Conservation (phyloP, 1,140 invertebrate species). For the Tetranychus cinnabarinus region DNA sequence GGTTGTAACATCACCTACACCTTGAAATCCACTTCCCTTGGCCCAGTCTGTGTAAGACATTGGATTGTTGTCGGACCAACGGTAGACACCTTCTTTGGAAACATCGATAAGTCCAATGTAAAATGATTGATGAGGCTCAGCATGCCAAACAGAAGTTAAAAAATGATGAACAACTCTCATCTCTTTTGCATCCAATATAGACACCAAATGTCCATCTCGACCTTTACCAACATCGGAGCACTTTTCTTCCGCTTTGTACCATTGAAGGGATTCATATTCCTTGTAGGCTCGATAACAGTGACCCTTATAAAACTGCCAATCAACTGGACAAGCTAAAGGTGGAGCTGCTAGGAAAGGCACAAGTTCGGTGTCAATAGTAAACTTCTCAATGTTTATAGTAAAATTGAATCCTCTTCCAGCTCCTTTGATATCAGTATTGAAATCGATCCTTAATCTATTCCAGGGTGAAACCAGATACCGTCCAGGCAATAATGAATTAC, state of each 20-base stretch:
- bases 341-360: not conserved
- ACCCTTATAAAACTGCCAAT: slow-evolving; percentile 15
- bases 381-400: slow-evolving; percentile 12
- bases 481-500: slow-evolving; percentile 13
- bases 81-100: slow-evolving; percentile 15
- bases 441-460: slow-evolving; percentile 15
- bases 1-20: not conserved
- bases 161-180: slow-evolving; percentile 16
- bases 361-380: slow-evolving; percentile 10
- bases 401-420: slow-evolving; percentile 15
- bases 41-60: slow-evolving; percentile 19
- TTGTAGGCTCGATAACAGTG: slow-evolving; percentile 15
- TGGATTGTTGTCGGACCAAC: slow-evolving; percentile 17
- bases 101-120: slow-evolving; percentile 17
- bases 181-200: slow-evolving; percentile 15
- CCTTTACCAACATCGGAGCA: slow-evolving; percentile 10
- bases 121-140: slow-evolving; percentile 8
- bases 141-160: slow-evolving; percentile 13
- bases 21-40: not conserved
- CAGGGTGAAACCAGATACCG: slow-evolving; percentile 14
- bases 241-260: slow-evolving; percentile 15
- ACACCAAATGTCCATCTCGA: slow-evolving; percentile 15
- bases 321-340: slow-evolving; percentile 5
- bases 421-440: slow-evolving; percentile 13
- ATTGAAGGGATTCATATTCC: slow-evolving; percentile 13